Percentiles rank a stretch among this genome's conserved stretches.
These are phyloP conservation scores for Mionectes olivaceus DNA, from an alignment of 2,797 vertebrate species.

Conservation along the genomic window DNA sequence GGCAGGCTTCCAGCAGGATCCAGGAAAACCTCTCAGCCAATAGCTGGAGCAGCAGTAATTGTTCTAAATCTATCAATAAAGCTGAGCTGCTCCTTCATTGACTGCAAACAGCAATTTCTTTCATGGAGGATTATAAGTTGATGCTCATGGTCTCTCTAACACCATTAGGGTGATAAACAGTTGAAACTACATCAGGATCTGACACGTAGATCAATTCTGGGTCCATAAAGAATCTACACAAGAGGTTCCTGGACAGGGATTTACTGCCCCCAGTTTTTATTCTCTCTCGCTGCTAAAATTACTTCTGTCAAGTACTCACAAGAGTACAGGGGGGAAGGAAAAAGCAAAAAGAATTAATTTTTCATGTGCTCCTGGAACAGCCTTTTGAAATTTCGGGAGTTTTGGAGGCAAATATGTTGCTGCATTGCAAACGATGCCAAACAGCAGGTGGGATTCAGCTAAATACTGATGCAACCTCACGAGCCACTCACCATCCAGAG, in stretches of 20 bases:
- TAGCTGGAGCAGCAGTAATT: constrained; percentile 73
- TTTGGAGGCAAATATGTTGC: constrained; percentile 71
- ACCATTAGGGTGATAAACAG: constrained; percentile 86
- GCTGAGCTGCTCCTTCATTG: constrained; percentile 73
- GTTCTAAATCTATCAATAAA: constrained; percentile 77
- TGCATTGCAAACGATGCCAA: constrained; percentile 64
- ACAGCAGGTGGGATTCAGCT: constrained; percentile 43
- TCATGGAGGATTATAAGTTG: constrained; percentile 76
- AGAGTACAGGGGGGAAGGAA: constrained; percentile 55
- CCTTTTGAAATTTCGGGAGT: constrained; percentile 52
- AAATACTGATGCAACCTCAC: constrained; percentile 19
- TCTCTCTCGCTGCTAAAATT: constrained; percentile 81
- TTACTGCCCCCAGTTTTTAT: constrained; percentile 82
- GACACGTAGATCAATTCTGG: constrained; percentile 85
- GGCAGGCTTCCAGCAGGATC: constrained; percentile 17
- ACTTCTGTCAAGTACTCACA: constrained; percentile 83
- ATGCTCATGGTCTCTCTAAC: constrained; percentile 73
- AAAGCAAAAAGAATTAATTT: constrained; percentile 78
- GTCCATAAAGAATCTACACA: constrained; percentile 83
- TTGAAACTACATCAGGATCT: constrained; percentile 81
- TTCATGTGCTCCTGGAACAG: constrained; percentile 71
- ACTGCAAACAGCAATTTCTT: constrained; percentile 78
- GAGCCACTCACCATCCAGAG: constrained; percentile 28
- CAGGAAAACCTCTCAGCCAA: constrained; percentile 67
- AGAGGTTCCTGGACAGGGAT: constrained; percentile 78